Evolutionary conservation across 2,888 invertebrate genomes (phyloP).

Genomic region (Brachyptera risi): DNA sequence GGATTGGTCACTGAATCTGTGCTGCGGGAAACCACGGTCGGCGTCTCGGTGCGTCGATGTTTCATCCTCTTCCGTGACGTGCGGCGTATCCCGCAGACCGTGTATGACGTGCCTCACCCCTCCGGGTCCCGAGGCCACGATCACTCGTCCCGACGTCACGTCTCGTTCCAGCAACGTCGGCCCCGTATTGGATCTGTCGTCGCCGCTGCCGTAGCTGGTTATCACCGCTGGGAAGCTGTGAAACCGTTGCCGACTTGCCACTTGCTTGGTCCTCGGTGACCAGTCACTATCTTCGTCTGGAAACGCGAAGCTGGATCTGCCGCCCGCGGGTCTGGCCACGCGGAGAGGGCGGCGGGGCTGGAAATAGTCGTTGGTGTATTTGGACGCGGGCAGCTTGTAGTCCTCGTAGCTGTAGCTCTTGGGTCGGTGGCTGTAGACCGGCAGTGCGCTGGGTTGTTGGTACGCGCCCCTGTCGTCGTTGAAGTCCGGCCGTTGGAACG

Average conservation of each 20-base stretch:
- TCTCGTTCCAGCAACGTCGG: conserved; percentile 5
- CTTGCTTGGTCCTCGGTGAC: background rate
- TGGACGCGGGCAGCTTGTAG: conserved; percentile 10
- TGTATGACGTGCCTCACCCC: conserved; percentile 24
- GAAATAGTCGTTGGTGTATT: conserved; percentile 16
- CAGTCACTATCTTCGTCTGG: too few species aligned
- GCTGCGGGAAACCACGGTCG: background rate
- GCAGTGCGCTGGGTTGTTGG: background rate
- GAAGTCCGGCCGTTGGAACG: background rate
- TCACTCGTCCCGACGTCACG: background rate
- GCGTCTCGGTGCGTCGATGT: background rate
- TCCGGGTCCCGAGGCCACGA: conserved; percentile 14
- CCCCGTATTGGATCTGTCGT: too few species aligned
- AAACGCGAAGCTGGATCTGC: conserved; percentile 14
- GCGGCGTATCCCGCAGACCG: conserved; percentile 1
- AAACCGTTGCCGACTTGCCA: too few species aligned
- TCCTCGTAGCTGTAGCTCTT: background rate
- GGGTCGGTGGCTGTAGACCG: background rate
- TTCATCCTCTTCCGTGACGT: background rate
- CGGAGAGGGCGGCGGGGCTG: conserved; percentile 2
- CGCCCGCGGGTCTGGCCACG: background rate
- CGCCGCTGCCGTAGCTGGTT: conserved; percentile 3
- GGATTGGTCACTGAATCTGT: background rate
- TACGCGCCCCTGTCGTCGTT: background rate
- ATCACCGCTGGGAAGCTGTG: background rate